phyloP scores from a whole-genome alignment of 2,888 invertebrate genomes.

The Agrochola macilenta region DNA sequence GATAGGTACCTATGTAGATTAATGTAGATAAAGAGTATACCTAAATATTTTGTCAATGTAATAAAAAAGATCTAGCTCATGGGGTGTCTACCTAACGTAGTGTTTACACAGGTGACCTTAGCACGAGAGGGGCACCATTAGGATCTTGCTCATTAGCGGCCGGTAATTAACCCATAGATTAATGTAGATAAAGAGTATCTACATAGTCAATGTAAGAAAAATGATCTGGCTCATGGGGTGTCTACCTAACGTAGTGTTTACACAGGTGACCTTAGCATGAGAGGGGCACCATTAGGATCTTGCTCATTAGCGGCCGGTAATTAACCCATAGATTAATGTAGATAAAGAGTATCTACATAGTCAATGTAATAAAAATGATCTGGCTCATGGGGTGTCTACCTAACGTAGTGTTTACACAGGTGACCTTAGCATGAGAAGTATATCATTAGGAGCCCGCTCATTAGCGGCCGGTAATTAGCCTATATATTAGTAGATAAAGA shows the following conservation, averaged over 20 bases:
- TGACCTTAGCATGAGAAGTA: constrained; percentile 31
- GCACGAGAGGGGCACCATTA: constrained; percentile 21
- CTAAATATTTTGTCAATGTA: neutral
- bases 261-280: constrained; percentile 32
- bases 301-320: constrained; percentile 40
- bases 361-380: neutral
- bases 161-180: constrained; percentile 38
- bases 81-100: constrained; percentile 28
- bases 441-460: constrained; percentile 30
- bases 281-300: constrained; percentile 22
- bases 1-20: neutral
- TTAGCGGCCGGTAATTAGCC: constrained; percentile 47
- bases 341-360: neutral
- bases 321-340: constrained; percentile 21
- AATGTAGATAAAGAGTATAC: neutral
- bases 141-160: constrained; percentile 34
- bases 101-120: constrained; percentile 37
- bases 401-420: constrained; percentile 16
- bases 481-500: neutral
- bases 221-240: constrained; percentile 15
- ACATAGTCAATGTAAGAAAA: neutral
- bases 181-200: neutral
- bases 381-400: constrained; percentile 15
- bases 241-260: constrained; percentile 9
- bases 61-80: neutral